phyloP scores from a whole-genome alignment of 2,888 invertebrate species.

The Agrochola litura region DNA sequence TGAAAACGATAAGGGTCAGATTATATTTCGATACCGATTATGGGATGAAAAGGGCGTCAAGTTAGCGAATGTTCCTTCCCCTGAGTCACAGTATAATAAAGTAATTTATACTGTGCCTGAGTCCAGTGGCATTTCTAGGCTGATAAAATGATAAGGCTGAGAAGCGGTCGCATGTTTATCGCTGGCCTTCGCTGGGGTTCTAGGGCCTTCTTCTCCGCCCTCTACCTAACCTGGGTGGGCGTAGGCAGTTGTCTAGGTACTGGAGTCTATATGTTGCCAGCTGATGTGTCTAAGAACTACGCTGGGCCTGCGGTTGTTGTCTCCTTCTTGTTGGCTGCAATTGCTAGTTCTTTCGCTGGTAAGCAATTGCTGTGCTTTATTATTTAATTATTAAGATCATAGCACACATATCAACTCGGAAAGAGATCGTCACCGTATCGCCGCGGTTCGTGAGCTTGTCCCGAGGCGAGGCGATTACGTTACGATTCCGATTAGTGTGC shows the following conservation, averaged over 20 bases:
- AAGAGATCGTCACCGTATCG: too few relatives aligned
- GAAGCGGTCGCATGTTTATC: not conserved
- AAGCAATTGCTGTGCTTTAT: slow-evolving; percentile 9
- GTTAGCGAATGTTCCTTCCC: not conserved
- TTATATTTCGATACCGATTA: not conserved
- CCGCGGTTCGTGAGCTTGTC: too few relatives aligned
- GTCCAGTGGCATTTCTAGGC: not conserved
- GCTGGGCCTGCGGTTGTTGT: slow-evolving; percentile 47
- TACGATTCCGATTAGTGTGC: too few relatives aligned
- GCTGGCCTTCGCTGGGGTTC: slow-evolving; percentile 29
- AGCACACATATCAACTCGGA: too few relatives aligned
- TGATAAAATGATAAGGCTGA: not conserved
- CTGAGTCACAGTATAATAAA: not conserved
- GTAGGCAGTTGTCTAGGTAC: slow-evolving; percentile 37
- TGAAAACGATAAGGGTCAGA: not conserved
- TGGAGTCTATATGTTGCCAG: slow-evolving; percentile 40
- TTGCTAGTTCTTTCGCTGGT: slow-evolving; percentile 41
- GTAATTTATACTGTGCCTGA: not conserved
- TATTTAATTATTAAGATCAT: not conserved
- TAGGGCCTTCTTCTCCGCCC: slow-evolving; percentile 9
- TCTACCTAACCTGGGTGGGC: slow-evolving; percentile 23
- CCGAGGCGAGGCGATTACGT: too few relatives aligned
- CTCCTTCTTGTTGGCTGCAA: slow-evolving; percentile 43
- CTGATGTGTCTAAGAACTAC: slow-evolving; percentile 42
- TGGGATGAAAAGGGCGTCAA: not conserved